Base-by-base conservation (phyloP, 2,113 vertebrate genomes). In the Camelus bactrianus region DNA sequence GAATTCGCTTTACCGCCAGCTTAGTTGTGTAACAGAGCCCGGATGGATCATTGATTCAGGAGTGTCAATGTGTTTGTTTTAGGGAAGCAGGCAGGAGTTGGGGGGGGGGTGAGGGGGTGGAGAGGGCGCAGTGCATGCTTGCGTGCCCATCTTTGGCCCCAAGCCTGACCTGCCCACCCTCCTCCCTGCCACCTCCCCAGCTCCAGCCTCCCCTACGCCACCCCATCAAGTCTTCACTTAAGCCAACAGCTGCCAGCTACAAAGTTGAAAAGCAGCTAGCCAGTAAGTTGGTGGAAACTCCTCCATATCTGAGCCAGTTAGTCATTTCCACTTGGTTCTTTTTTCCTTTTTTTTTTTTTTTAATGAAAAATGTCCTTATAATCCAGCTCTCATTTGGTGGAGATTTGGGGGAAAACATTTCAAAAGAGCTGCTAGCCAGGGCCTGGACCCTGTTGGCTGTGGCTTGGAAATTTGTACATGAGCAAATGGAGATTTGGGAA, bases 401-500 rank as follows among this genome's bases (percentile, higher is more conserved):
- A 32, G n/a, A 52, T 89, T 64, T 46, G 3, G 46, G 38, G 46
- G n/a, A 32, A 28, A 56, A 60, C 28, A 75, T 80, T 96, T 94
- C 85, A 90, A 93, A 26, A 88, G 86, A 96, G 52, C 70, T 83
- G 80, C 58, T 93, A 60, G 54, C 42, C 32, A 67, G 38, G 67
- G 12, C 62, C 42, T 64, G 82, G 92, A 82, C 67, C 48, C 56
- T 67, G 2, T 60, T 76, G 64, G 75, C 76, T 96, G 96, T 91
- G 67, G n/a, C 42, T 92, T 82, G 42, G 84, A 92, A 84, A 80
- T 42, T 85, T 83, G 91, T 73, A 85, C n/a, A 42, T 32, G 91
- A 94, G 58, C 38, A 89, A 75, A 85, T 65, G 48, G 13, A 88
- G 76, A 83, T 72, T 60, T 70, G 54, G 67, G 95, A 84, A 96